Percentiles rank a stretch among this genome's conserved stretches.
Conservation (phyloP, 2,888 invertebrate genomes). For the Villa cingulata region DNA sequence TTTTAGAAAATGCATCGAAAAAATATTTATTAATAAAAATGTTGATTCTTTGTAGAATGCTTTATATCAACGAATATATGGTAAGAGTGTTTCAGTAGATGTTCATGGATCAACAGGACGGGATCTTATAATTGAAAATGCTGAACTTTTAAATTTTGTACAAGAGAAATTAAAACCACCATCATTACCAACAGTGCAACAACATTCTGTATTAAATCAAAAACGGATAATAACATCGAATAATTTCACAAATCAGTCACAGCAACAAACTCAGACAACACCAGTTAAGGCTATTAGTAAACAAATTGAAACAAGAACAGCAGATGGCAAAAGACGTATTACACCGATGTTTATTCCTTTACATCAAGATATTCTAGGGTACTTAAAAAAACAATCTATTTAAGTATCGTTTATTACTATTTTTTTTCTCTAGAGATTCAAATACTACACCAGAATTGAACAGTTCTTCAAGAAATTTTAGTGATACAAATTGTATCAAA, state of each 20-base stretch:
- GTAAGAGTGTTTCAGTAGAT: constrained; percentile 46
- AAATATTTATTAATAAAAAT: too few species aligned
- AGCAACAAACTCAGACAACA: background rate
- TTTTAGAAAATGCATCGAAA: background rate
- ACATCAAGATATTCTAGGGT: constrained; percentile 39
- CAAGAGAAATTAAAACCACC: constrained; percentile 23
- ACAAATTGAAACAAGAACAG: constrained; percentile 86
- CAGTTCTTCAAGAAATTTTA: constrained; percentile 16
- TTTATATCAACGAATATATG: constrained; percentile 77
- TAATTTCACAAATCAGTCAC: background rate
- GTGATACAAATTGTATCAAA: background rate
- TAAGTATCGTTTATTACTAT: too few species aligned
- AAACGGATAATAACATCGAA: background rate
- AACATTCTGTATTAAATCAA: constrained; percentile 10
- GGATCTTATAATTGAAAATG: constrained; percentile 53
- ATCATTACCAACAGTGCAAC: constrained; percentile 16
- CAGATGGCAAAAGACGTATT: constrained; percentile 89
- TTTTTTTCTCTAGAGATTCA: constrained; percentile 10
- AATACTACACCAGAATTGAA: constrained; percentile 14
- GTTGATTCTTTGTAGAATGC: constrained; percentile 42
- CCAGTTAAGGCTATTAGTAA: constrained; percentile 51
- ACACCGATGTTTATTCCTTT: constrained; percentile 89
- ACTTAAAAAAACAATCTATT: too few species aligned
- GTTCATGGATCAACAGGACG: constrained; percentile 41
- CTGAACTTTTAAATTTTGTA: constrained; percentile 38